These are phyloP conservation scores for Cariama cristata DNA, from an alignment of 2,113 vertebrate genomes.

Conservation along the genomic window DNA sequence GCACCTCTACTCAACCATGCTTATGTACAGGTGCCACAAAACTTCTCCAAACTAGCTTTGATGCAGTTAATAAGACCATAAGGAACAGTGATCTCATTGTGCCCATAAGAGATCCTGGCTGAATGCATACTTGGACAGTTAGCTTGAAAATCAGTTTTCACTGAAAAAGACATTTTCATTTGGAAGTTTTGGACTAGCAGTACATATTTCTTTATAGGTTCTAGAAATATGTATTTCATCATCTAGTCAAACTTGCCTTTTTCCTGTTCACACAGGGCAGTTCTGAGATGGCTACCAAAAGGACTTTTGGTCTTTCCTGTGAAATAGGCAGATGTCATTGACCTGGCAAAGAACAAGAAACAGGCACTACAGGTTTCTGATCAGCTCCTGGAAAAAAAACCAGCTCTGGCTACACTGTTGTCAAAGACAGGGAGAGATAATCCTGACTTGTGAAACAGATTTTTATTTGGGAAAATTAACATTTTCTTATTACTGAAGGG, in stretches of 20 bases:
- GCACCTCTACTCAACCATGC: background rate
- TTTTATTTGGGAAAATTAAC: background rate
- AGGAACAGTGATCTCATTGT: background rate
- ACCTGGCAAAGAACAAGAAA: background rate
- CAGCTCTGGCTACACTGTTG: background rate
- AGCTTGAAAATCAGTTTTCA: background rate
- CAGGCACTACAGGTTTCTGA: fast-evolving
- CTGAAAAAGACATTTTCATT: background rate
- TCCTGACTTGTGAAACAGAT: background rate
- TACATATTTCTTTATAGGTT: background rate
- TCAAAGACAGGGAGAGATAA: background rate
- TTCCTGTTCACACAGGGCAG: background rate
- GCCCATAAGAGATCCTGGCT: background rate
- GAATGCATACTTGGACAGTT: background rate
- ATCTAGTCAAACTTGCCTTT: background rate
- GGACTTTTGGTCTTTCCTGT: background rate
- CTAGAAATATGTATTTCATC: background rate
- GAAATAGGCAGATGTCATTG: background rate
- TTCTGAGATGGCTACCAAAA: background rate
- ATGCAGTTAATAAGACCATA: background rate
- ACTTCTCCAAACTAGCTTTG: background rate
- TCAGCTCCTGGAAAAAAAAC: background rate
- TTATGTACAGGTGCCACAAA: background rate
- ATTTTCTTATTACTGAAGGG: background rate
- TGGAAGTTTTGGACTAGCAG: background rate